phyloP scores from a whole-genome alignment of 30 jellyfish, hydroid and myxozoan species.

The Aurelia sp. region DNA sequence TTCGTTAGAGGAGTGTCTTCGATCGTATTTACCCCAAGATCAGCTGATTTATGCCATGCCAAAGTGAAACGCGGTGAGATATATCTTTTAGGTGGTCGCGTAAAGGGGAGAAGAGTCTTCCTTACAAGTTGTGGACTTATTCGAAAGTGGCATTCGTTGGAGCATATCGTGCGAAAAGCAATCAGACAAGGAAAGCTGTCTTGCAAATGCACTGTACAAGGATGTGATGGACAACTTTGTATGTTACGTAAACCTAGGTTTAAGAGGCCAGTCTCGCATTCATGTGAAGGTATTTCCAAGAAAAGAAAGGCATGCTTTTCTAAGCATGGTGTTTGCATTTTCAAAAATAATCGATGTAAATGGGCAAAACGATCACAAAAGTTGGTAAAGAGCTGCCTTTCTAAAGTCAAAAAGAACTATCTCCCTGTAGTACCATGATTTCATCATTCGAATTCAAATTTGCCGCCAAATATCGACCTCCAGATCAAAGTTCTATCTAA shows the following conservation, averaged over 20 bases:
- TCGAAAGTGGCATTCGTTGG: slow-evolving; percentile 70
- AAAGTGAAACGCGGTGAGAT: slow-evolving; percentile 63
- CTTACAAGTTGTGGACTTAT: slow-evolving; percentile 93
- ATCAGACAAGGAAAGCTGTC: slow-evolving; percentile 78
- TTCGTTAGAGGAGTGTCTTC: slow-evolving; percentile 66
- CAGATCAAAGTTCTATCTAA: too few species aligned
- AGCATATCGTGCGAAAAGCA: slow-evolving; percentile 74
- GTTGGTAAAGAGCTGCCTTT: slow-evolving; percentile 52
- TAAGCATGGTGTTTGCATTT: slow-evolving; percentile 75
- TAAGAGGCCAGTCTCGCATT: slow-evolving; percentile 75
- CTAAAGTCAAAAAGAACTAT: not conserved
- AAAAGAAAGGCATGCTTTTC: slow-evolving; percentile 63
- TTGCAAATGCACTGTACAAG: slow-evolving; percentile 87
- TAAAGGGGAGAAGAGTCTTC: slow-evolving; percentile 78
- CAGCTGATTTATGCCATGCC: slow-evolving; percentile 88
- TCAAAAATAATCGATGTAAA: slow-evolving; percentile 63
- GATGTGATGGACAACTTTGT: slow-evolving; percentile 86
- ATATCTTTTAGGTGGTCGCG: slow-evolving; percentile 85
- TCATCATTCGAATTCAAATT: too few species aligned
- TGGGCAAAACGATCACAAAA: slow-evolving; percentile 79
- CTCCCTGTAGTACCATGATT: not conserved
- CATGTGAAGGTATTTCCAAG: slow-evolving; percentile 69
- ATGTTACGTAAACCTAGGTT: slow-evolving; percentile 17
- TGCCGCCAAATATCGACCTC: too few species aligned
- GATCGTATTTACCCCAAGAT: slow-evolving; percentile 80